phyloP scores from a whole-genome alignment of 2,113 vertebrate species.

The Salvelinus alpinus region DNA sequence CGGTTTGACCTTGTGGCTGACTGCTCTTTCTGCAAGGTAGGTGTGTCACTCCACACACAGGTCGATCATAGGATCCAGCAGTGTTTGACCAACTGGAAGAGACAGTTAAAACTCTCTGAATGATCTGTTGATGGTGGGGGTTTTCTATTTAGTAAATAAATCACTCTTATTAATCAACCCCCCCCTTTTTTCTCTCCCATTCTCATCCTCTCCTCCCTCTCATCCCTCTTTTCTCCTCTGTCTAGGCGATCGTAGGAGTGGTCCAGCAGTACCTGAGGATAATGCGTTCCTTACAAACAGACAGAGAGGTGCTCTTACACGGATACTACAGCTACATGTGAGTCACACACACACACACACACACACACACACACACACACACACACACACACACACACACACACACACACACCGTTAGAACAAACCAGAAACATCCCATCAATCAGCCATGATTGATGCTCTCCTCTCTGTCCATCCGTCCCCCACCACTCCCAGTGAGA shows the following conservation, averaged over 20 bases:
- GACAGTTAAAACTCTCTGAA: too few species aligned
- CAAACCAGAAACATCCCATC: background rate
- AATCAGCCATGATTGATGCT: background rate
- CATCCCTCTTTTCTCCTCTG: conserved; percentile 17
- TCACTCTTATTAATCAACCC: too few species aligned
- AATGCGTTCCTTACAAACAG: conserved; percentile 63
- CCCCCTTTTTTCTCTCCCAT: background rate
- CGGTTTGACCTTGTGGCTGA: conserved; percentile 85
- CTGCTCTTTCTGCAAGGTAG: conserved; percentile 83
- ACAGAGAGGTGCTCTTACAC: conserved; percentile 78
- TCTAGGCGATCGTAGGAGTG: conserved; percentile 78
- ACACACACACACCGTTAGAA: background rate
- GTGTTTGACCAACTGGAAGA: too few species aligned
- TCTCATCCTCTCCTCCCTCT: background rate
- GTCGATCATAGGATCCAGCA: too few species aligned
- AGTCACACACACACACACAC: conserved; percentile 50
- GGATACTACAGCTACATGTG: conserved; percentile 85
- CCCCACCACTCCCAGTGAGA: conserved; percentile 68
- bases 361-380: background rate
- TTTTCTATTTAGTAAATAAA: background rate
- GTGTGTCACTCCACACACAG: background rate
- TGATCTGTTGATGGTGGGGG: background rate
- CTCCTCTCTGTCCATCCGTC: background rate
- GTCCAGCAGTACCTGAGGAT: conserved; percentile 84
- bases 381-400: background rate